phyloP scores from a whole-genome alignment of 2,888 invertebrate genomes.

The Axea sp. region DNA sequence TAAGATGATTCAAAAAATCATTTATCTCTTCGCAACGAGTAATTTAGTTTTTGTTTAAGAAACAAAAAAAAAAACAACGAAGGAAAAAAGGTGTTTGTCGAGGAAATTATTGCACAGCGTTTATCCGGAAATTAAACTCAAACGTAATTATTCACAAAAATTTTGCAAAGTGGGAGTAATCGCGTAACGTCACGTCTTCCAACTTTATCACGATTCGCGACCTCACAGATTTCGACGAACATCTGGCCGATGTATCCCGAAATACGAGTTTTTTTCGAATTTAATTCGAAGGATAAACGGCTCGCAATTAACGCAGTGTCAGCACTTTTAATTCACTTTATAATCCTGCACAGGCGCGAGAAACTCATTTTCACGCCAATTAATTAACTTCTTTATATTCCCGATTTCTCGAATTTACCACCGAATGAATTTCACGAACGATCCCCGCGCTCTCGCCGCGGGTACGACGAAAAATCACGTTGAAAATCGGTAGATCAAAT shows the following conservation, averaged over 20 bases:
- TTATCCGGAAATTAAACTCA: slow-evolving; percentile 5
- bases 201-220: slow-evolving; percentile 25
- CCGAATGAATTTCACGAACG: too few relatives aligned
- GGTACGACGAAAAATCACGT: too few relatives aligned
- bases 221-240: slow-evolving; percentile 14
- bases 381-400: slow-evolving; percentile 9
- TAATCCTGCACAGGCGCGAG: slow-evolving; percentile 12
- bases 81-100: too few relatives aligned
- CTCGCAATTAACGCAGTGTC: slow-evolving; percentile 33
- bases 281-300: slow-evolving; percentile 27
- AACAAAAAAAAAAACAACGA: too few relatives aligned
- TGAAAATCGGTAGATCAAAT: too few relatives aligned
- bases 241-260: slow-evolving; percentile 31
- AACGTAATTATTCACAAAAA: slow-evolving; percentile 26
- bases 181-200: slow-evolving; percentile 13
- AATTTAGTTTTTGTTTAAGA: too few relatives aligned
- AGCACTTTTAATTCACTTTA: slow-evolving; percentile 29
- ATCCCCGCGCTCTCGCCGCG: too few relatives aligned
- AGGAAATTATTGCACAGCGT: slow-evolving; percentile 4
- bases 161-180: slow-evolving; percentile 8
- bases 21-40: too few relatives aligned
- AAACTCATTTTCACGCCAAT: slow-evolving; percentile 15
- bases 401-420: too few relatives aligned
- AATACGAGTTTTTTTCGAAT: slow-evolving; percentile 16
- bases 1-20: too few relatives aligned